phyloP scores from a whole-genome alignment of 2,113 vertebrate species.

The Bothrops jararaca region DNA sequence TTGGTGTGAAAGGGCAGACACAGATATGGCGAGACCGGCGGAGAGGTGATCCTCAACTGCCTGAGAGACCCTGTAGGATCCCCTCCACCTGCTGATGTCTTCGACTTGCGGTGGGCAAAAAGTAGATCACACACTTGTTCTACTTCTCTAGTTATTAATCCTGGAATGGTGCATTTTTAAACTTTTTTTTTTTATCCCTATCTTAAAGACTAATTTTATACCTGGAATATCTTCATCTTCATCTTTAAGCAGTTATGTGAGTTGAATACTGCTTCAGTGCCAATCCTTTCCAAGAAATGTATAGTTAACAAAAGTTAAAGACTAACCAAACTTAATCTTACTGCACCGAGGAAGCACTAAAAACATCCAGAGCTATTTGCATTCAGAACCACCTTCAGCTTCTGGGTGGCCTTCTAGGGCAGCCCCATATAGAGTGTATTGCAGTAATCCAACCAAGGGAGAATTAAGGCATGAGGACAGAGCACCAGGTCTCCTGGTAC shows the following conservation, averaged over 20 bases:
- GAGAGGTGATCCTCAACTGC: not conserved
- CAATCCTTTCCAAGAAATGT: not conserved
- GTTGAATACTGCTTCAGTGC: not conserved
- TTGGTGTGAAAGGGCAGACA: not conserved
- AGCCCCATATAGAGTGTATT: not conserved
- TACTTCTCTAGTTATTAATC: not conserved
- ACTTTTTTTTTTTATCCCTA: not conserved
- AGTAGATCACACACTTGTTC: not conserved
- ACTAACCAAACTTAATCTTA: not conserved
- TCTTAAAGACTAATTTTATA: not conserved
- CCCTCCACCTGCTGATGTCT: not conserved
- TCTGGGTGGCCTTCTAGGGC: not conserved
- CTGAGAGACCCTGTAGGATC: not conserved
- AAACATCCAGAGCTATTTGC: not conserved
- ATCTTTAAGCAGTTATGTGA: not conserved
- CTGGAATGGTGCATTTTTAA: not conserved
- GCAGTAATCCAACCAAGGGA: not conserved
- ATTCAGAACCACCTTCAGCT: not conserved
- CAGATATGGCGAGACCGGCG: not conserved
- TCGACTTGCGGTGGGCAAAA: not conserved
- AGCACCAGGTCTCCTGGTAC: not conserved
- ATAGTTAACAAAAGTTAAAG: not conserved
- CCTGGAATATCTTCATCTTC: not conserved
- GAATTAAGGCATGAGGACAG: not conserved
- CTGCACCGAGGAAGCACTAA: not conserved